These are phyloP conservation scores for Netelia melanura DNA, from an alignment of 2,888 invertebrate species.

Conservation along the genomic window DNA sequence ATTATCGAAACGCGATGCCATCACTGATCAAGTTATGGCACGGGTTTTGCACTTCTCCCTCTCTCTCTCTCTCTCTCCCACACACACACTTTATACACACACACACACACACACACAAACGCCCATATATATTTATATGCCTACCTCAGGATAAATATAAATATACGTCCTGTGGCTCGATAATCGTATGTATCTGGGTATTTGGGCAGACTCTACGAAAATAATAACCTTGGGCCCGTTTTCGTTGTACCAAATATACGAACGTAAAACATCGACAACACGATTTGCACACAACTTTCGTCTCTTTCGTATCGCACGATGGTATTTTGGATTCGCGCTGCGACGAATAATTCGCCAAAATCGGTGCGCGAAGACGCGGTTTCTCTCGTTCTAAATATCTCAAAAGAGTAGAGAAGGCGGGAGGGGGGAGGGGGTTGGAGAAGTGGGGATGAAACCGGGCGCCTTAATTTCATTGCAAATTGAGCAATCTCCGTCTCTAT, in stretches of 20 bases:
- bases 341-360: constrained; percentile 39
- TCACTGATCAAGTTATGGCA: constrained; percentile 32
- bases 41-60: constrained; percentile 6
- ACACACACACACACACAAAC: not conserved
- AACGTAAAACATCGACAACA: constrained; percentile 20
- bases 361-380: constrained; percentile 3
- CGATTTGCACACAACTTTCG: constrained; percentile 41
- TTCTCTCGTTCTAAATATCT: constrained; percentile 21
- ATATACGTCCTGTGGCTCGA: constrained; percentile 47
- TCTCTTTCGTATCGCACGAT: constrained; percentile 29
- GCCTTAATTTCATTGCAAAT: not conserved
- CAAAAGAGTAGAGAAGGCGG: too few relatives aligned
- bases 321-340: constrained; percentile 32
- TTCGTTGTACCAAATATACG: constrained; percentile 66
- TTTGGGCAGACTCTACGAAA: constrained; percentile 76
- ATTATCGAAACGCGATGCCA: constrained; percentile 12
- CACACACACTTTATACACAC: not conserved
- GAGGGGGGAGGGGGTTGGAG: too few relatives aligned
- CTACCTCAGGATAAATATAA: not conserved
- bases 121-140: not conserved
- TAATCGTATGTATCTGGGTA: constrained; percentile 83
- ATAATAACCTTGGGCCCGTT: constrained; percentile 81
- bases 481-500: not conserved
- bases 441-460: not conserved
- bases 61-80: too few relatives aligned